Base-by-base conservation (phyloP, 2,113 vertebrate genomes). In the Lophius piscatorius region DNA sequence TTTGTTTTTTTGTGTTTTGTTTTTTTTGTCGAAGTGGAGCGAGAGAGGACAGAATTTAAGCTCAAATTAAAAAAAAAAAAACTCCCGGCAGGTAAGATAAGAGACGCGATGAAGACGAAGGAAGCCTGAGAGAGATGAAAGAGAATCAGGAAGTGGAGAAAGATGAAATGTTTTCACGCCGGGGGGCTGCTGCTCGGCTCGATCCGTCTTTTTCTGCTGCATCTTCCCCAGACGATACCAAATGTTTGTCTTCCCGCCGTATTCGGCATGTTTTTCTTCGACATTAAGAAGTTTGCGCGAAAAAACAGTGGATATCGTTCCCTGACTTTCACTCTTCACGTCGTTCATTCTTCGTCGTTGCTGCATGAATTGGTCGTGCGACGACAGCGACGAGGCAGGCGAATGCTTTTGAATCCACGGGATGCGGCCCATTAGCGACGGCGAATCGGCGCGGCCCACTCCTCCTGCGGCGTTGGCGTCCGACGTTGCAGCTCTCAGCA, bases 111-210 rank as follows among this genome's bases (percentile, higher is more conserved):
- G 65, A 33, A 69, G 76, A 75, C 16, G 58, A 40, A 38, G 41
- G 50, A 67, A 74, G 59, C 24, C 10, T 57, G 64, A 28, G 63
- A 46, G 22, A 81, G 77, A 81, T 84, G 63, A 87, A 84, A 87
- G 65, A 73, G 82, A 83, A 83, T 84, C 45, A 54, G 20, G 20
- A 71, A 81, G 51, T 35, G 71, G 57, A 5, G 22, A 51, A 66
- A 60, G 50, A 80, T 73, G 47, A 60, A 73, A 8, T 72, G 34
- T 73, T 63, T 75, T 71, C 64, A 41, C 54, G n/a, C n/a, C n/a
- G 50, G 12, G 71, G 24, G 57, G 70, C 70, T 63, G 33, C 54
- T 38, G 60, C 76, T 76, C 58, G 21, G 50, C 56, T 65, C 21
- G 9, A 9, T 41, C 55, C 23, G 45, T 23, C 50, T 64, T 36